A percentile compares a stretch with the other conserved stretches of the same genome.
phyloP scores from a whole-genome alignment of 2,888 invertebrate genomes.

The Caenorhabditis angaria region DNA sequence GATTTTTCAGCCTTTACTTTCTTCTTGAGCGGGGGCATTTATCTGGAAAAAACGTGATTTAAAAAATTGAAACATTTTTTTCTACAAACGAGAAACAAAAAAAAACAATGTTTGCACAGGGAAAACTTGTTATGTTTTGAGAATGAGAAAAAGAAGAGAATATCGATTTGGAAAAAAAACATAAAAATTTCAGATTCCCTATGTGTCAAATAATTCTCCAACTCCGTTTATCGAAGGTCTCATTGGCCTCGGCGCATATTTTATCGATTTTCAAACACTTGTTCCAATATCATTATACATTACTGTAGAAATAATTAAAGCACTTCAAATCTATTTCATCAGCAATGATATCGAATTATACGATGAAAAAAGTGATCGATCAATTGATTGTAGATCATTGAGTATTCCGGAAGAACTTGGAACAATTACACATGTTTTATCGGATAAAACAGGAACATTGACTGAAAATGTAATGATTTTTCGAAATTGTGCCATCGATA shows the following conservation, averaged over 20 bases:
- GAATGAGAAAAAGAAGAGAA: too few relatives aligned
- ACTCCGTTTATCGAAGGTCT: constrained; percentile 46
- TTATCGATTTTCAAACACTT: constrained; percentile 76
- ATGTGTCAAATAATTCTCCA: constrained; percentile 19
- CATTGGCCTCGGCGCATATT: constrained; percentile 50
- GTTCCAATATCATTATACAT: constrained; percentile 96
- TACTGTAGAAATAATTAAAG: constrained; percentile 93
- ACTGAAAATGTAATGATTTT: constrained; percentile 98
- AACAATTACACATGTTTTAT: constrained; percentile 60
- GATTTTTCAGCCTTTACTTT: not conserved
- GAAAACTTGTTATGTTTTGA: too few relatives aligned
- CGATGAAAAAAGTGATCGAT: constrained; percentile 84
- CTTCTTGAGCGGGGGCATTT: not conserved
- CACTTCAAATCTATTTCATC: constrained; percentile 93
- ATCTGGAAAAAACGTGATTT: too few relatives aligned
- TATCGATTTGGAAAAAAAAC: not conserved
- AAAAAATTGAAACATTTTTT: too few relatives aligned
- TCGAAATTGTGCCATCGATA: constrained; percentile 79
- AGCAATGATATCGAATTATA: constrained; percentile 87
- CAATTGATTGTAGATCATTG: constrained; percentile 80
- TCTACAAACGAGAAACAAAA: too few relatives aligned
- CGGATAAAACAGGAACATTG: constrained; percentile 78
- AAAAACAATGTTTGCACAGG: too few relatives aligned
- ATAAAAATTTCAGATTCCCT: not conserved
- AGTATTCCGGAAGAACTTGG: constrained; percentile 90